Evolutionary conservation across 2,113 vertebrate species (phyloP), one percentile per base, ranked within the genome.

Genomic region (Neofelis nebulosa): DNA sequence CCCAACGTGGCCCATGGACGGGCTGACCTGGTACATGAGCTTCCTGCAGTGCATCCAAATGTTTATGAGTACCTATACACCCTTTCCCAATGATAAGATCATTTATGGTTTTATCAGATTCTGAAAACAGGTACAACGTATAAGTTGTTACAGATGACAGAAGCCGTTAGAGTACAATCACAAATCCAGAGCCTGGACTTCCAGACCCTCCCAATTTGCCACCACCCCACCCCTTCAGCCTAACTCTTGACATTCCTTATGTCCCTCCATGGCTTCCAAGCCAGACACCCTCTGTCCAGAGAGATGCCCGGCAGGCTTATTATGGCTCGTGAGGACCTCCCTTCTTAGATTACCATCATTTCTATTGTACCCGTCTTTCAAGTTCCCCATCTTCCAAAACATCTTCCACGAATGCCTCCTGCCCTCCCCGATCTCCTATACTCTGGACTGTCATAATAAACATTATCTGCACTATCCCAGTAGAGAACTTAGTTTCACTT

Each of bases 131-230:
- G 11, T 33, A 2, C 0, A n/a, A 31, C 2, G 1, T 29, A 1
- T 3, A 1, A 23, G 5, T 0, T 68, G 4, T 38, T 12, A 2
- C 9, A 36, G 23, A 48, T 0, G 11, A 25, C 0, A 12, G n/a
- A 16, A 33, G 6, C n/a, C 1, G 1, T 33, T 3, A 13, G n/a
- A 50, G 29, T 1, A 23, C 25, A 7, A 3, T 11, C n/a, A 55
- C 21, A 23, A 2, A 21, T 9, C 29, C 5, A 41, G 68, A 3
- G 2, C 18, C 16, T 15, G 36, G 45, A 0, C 0, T 27, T 9
- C 21, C 61, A 5, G 29, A 8, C 27, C n/a, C 25, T 36, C 41
- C 55, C 4, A 4, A 14, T 6, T 31, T 36, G 45, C 8, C 14
- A 5, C 71, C 16, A 25, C 9, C 16, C 3, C 4, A 4, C 1